Evolutionary conservation across 2,113 vertebrate genomes (phyloP), one percentile per base, ranked within the genome.

Genomic region (Tenrec ecaudatus): DNA sequence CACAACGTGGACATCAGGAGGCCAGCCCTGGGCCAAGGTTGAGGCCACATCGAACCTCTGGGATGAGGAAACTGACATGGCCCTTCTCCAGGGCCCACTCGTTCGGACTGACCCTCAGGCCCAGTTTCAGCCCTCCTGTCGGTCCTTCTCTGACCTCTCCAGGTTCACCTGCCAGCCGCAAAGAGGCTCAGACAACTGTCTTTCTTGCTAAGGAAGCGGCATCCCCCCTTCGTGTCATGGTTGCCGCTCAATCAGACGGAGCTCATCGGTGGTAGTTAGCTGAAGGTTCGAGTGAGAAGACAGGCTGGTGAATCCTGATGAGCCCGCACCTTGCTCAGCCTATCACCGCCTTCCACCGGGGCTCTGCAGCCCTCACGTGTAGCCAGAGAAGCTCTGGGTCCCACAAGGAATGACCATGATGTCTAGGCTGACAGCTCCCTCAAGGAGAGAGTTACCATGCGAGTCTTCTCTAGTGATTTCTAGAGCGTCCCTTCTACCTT

Each of bases 321-420:
- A 27, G 1, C 12, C 14, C 0, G 16, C 0, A 2, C 29, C 3
- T 23, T 6, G 6, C 43, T 92, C 19, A 2, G 14, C 12, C 19
- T 22, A 4, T 33, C 33, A 2, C 29, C 10, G 10, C 12, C 19
- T 27, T 4, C 36, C 38, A 3, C 29, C 11, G 27, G 43, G n/a
- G 36, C 29, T 79, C 15, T 22, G 27, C 71, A 20, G 14, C 20
- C 6, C 79, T 38, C 40, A 10, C 47, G 57, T 1, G n/a, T n/a
- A n/a, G 66, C 47, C 22, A 43, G 75, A 71, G 40, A 53, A 9
- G 60, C 43, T 47, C 7, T 22, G 29, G 71, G 43, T 66, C 27
- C 60, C 77, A 40, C 22, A 40, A 58, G n/a, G 66, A 84, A 86
- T 6, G 31, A 23, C 22, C 3, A 0, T 6, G 14, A 66, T 23